Conservation (phyloP, 2,888 invertebrate genomes). For the Celastrina argiolus region DNA sequence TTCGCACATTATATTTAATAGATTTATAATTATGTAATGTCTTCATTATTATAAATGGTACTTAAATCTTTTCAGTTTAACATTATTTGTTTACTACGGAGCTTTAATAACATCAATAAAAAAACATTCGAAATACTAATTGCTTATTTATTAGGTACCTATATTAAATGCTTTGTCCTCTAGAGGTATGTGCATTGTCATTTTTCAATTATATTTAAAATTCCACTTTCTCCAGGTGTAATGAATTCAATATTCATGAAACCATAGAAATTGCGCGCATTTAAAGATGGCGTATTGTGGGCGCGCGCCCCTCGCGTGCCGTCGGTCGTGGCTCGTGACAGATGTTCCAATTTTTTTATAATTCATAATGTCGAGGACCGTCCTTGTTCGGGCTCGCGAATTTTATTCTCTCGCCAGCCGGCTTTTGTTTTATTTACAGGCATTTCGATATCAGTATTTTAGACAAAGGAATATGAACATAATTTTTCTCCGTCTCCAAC, state of each 20-base stretch:
- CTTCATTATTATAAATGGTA: no score
- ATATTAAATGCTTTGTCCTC: no score
- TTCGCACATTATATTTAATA: no score
- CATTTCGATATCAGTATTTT: not conserved
- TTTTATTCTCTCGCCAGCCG: slow-evolving; percentile 9
- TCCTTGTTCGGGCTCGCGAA: slow-evolving; percentile 19
- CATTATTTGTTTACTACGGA: no score
- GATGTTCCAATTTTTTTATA: slow-evolving; percentile 29
- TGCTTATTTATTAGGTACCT: no score
- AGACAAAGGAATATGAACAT: slow-evolving; percentile 6
- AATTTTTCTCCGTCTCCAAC: no score
- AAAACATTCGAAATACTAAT: no score
- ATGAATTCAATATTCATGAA: slow-evolving; percentile 17
- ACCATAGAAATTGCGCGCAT: slow-evolving; percentile 15
- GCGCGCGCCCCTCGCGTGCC: slow-evolving; percentile 33
- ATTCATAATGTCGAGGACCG: slow-evolving; percentile 21
- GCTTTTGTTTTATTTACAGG: slow-evolving; percentile 8
- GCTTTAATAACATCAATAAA: no score
- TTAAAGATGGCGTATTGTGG: slow-evolving; percentile 21
- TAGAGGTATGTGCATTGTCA: not conserved
- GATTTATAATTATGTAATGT: no score
- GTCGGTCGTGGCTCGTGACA: no score
- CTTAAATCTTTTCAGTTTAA: no score
- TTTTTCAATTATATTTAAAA: not conserved
- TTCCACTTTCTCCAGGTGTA: slow-evolving; percentile 19